These are phyloP conservation scores for Drosophila acutilabella DNA, from an alignment of 2,888 invertebrate species.

Conservation along the genomic window DNA sequence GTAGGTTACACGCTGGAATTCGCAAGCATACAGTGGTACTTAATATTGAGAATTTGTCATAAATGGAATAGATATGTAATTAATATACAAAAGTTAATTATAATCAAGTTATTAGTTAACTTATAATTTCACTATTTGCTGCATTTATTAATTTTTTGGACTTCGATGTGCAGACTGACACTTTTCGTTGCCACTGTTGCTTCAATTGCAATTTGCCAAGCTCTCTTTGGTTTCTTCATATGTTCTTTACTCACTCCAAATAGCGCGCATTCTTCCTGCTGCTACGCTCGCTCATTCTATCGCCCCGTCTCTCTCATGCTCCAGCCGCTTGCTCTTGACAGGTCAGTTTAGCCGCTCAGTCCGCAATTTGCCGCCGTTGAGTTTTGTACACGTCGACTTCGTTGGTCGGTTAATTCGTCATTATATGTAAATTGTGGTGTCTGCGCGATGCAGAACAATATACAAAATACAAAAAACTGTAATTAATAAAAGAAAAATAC, in stretches of 20 bases:
- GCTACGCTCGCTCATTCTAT: conserved; percentile 32
- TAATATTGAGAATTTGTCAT: not conserved
- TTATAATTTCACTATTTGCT: not conserved
- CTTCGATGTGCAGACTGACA: not conserved
- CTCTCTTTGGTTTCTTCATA: conserved; percentile 33
- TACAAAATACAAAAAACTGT: conserved; percentile 4
- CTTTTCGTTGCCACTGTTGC: conserved; percentile 38
- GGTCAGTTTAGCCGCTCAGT: conserved; percentile 51
- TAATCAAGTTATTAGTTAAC: not conserved
- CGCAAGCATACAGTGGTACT: conserved; percentile 33
- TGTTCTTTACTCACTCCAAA: conserved; percentile 13
- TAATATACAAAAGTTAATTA: not conserved
- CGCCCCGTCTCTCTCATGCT: conserved; percentile 26
- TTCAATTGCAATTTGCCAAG: conserved; percentile 6
- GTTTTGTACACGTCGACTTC: conserved; percentile 62
- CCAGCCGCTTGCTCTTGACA: conserved; percentile 36
- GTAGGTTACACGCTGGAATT: conserved; percentile 17
- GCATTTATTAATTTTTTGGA: not conserved
- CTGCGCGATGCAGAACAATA: conserved; percentile 16
- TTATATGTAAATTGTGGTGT: conserved; percentile 19
- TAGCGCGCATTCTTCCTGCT: conserved; percentile 51
- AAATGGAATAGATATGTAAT: no score
- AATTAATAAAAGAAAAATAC: conserved; percentile 9
- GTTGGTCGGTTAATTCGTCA: conserved; percentile 35
- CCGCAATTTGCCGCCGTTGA: conserved; percentile 52